Evolutionary conservation across 2,797 vertebrate species (phyloP), one percentile per base, ranked within the genome.

Genomic region (Synaphobranchus kaupii): DNA sequence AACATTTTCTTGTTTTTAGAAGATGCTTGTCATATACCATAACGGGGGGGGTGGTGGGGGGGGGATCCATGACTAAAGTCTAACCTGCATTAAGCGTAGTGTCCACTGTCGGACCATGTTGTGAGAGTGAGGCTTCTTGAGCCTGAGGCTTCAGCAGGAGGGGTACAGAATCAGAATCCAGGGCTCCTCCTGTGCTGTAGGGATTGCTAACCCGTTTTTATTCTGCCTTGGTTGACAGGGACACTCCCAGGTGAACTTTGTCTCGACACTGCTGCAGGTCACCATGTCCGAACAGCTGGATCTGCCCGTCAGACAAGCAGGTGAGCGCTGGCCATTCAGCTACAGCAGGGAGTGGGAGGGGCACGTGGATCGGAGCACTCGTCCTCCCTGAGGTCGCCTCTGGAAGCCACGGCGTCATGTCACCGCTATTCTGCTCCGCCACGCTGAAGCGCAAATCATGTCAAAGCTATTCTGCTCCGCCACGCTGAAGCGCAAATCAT

Each of bases 251-350:
- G 96, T 98, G 93, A 99, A 97, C 95, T 99, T 99, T 94, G 96
- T 98, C 94, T 98, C 98, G 89, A 97, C 97, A 84, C 94, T 99
- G 93, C 97, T 99, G 93, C 98, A 97, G 90, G 96, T 99, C 92
- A 99, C 98, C 92, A 99, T 99, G 98, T 97, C 98, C 4, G 97
- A 99, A 89, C 98, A 99, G 92, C 95, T 99, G 97, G 98, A 99
- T 96, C 96, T 98, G 95, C 97, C 97, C 88, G 97, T 99, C 91
- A 97, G 98, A 90, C 98, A 99, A 96, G 98, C 99, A 98, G 98
- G 98, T 97, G 95, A 96, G 97, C 95, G 48, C 44, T 17, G 25
- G 48, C 71, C 6, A 10, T 52, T 20, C 54, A 56, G 47, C 54
- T 63, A 28, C 12, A 58, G 73, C 48, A 15, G 28, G 28, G 10